Percentiles rank a stretch among this genome's conserved stretches.
phyloP scores from a whole-genome alignment of 1,140 invertebrate genomes.

The Stratiolaelaps scimitus region DNA sequence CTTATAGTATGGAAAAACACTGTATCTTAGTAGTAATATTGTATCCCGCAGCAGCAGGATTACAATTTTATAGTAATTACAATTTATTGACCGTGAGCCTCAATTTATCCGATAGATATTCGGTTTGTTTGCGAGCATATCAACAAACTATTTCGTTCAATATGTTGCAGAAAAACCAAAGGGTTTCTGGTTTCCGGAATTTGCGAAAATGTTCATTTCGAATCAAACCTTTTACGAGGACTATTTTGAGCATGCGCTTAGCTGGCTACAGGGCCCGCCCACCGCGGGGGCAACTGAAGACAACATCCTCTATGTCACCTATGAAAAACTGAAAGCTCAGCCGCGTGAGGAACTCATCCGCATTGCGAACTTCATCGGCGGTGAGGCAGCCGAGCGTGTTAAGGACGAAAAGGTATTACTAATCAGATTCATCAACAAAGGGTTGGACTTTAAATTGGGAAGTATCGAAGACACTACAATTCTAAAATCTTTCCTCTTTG shows the following conservation, averaged over 20 bases:
- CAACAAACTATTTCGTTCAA: not conserved
- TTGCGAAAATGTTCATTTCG: slow-evolving; percentile 39
- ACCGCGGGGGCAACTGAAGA: slow-evolving; percentile 33
- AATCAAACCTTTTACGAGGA: slow-evolving; percentile 40
- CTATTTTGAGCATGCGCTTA: slow-evolving; percentile 40
- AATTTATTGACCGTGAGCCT: too few relatives aligned
- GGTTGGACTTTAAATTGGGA: too few relatives aligned
- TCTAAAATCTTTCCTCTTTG: slow-evolving; percentile 3
- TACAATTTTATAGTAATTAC: too few relatives aligned
- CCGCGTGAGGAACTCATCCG: slow-evolving; percentile 39
- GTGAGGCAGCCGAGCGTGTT: slow-evolving; percentile 35
- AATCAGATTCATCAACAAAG: too few relatives aligned
- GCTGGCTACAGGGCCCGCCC: slow-evolving; percentile 38
- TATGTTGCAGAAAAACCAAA: slow-evolving; percentile 10
- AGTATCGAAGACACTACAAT: too few relatives aligned
- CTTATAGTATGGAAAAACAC: too few relatives aligned
- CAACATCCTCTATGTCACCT: slow-evolving; percentile 45
- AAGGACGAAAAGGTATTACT: slow-evolving; percentile 36
- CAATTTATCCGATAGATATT: too few relatives aligned
- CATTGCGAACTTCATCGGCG: slow-evolving; percentile 43
- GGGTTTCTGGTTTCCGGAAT: slow-evolving; percentile 38
- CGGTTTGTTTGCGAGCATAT: not conserved
- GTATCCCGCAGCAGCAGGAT: too few relatives aligned
- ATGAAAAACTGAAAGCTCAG: slow-evolving; percentile 45
- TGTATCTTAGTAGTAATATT: too few relatives aligned